These are phyloP conservation scores for Drosophila leontia DNA, from an alignment of 1,140 invertebrate genomes.

Conservation along the genomic window DNA sequence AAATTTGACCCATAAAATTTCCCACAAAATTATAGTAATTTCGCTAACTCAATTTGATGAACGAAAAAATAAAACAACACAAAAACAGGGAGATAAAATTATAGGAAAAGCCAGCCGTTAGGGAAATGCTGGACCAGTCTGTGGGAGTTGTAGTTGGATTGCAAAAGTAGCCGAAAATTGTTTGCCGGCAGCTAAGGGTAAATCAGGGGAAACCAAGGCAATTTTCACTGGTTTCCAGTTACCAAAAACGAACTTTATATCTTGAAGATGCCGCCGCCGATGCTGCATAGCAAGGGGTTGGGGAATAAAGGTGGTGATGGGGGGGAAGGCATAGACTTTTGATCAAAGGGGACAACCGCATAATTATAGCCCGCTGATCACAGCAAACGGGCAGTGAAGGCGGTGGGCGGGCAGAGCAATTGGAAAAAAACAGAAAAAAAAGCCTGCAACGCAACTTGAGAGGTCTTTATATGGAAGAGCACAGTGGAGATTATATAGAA, in stretches of 20 bases:
- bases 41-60: slow-evolving; percentile 76
- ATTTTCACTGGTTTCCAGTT: slow-evolving; percentile 72
- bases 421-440: slow-evolving; percentile 26
- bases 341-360: slow-evolving; percentile 58
- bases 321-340: not conserved
- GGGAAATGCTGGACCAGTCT: slow-evolving; percentile 49
- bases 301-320: not conserved
- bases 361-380: slow-evolving; percentile 65
- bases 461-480: not conserved
- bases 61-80: slow-evolving; percentile 30
- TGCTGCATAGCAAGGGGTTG: not conserved
- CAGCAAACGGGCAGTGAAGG: slow-evolving; percentile 34
- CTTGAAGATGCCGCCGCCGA: slow-evolving; percentile 46
- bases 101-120: slow-evolving; percentile 46
- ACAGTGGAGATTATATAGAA: slow-evolving; percentile 12
- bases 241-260: slow-evolving; percentile 37
- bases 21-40: slow-evolving; percentile 83
- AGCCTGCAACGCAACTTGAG: slow-evolving; percentile 15
- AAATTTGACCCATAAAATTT: slow-evolving; percentile 82
- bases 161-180: slow-evolving; percentile 78
- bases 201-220: slow-evolving; percentile 51
- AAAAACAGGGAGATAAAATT: slow-evolving; percentile 39
- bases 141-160: slow-evolving; percentile 63
- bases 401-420: slow-evolving; percentile 38
- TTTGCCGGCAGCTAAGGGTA: slow-evolving; percentile 14